These are phyloP conservation scores for Cynopterus brachyotis DNA, from an alignment of 2,113 vertebrate species.

Conservation along the genomic window DNA sequence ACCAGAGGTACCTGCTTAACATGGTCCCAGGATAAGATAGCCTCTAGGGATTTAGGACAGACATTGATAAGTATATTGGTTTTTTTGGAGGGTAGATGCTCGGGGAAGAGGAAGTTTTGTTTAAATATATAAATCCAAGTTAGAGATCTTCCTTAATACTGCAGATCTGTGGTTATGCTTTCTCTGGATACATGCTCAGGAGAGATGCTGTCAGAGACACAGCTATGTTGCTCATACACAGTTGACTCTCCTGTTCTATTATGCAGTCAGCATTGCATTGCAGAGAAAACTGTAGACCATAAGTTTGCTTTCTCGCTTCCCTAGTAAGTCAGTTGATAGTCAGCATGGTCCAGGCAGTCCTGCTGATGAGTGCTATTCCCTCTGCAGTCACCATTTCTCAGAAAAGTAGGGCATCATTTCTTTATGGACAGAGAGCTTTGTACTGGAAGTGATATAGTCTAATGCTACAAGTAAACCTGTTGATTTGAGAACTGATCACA, in stretches of 20 bases:
- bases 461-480: neutral
- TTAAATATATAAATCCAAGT: neutral
- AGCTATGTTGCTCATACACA: fast-evolving
- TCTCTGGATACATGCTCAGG: neutral
- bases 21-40: neutral
- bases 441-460: neutral
- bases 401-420: neutral
- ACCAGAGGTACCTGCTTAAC: neutral
- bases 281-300: neutral
- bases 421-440: conserved; percentile 25
- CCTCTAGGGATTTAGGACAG: neutral
- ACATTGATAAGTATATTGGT: neutral
- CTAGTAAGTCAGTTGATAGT: neutral
- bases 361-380: neutral
- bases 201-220: neutral
- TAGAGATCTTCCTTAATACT: neutral
- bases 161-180: neutral
- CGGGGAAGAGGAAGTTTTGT: neutral
- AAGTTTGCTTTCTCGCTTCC: neutral
- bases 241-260: neutral
- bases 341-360: neutral
- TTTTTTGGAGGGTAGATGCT: neutral
- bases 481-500: neutral
- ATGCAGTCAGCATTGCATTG: neutral
- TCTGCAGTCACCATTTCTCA: neutral